Evolutionary conservation across 2,888 invertebrate genomes (phyloP).

Genomic region (Zygothrica quintamaculata): DNA sequence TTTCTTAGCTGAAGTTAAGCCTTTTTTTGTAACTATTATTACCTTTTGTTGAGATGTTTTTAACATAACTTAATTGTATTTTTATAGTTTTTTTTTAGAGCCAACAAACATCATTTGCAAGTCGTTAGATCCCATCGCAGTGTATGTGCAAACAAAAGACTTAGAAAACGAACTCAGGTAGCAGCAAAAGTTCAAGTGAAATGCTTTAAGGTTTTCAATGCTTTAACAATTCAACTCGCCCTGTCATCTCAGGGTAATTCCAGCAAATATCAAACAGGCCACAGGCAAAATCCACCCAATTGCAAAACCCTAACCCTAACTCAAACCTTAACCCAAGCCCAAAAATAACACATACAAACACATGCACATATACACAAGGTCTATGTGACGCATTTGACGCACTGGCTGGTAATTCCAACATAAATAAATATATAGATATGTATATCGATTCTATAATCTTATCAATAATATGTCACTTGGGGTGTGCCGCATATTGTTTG

Average conservation of each 20-base stretch:
- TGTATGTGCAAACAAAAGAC: slow-evolving; percentile 67
- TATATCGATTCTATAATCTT: slow-evolving; percentile 68
- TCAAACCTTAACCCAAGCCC: neutral
- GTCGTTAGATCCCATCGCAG: slow-evolving; percentile 3
- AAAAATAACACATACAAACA: slow-evolving; percentile 34
- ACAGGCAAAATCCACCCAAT: slow-evolving; percentile 25
- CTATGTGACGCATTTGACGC: slow-evolving; percentile 60
- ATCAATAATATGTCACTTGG: slow-evolving; percentile 50
- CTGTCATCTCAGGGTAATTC: slow-evolving; percentile 48
- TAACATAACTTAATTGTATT: neutral
- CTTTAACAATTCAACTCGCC: slow-evolving; percentile 14
- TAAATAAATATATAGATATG: slow-evolving; percentile 40
- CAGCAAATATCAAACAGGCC: slow-evolving; percentile 46
- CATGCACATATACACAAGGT: no score
- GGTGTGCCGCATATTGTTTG: slow-evolving; percentile 59
- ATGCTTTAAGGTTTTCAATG: slow-evolving; percentile 35
- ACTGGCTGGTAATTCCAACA: slow-evolving; percentile 59
- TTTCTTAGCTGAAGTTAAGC: no score
- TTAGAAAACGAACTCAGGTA: slow-evolving; percentile 76
- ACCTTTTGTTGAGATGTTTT: no score
- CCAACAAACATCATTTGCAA: slow-evolving; percentile 4
- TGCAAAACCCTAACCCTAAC: slow-evolving; percentile 11
- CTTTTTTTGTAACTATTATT: no score
- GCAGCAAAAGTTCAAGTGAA: slow-evolving; percentile 57
- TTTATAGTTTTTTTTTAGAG: slow-evolving; percentile 2